Percentiles rank a stretch among this genome's conserved stretches.
Conservation (phyloP, 2,888 invertebrate genomes). For the Dryococelus australis region DNA sequence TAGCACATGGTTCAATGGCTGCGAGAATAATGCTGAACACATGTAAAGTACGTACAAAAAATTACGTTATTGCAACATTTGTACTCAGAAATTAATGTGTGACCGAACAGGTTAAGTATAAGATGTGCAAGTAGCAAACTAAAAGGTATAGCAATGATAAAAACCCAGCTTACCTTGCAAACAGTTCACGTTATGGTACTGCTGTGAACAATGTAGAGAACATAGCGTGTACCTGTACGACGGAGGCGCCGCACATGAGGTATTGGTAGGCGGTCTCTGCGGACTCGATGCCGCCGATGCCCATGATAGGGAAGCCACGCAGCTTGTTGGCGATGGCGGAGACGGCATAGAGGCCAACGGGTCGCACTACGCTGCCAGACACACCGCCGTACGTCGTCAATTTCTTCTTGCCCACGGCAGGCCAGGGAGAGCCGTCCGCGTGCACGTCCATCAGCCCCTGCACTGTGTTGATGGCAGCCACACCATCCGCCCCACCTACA, state of each 20-base stretch:
- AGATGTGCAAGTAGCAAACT: no score
- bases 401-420: constrained; percentile 80
- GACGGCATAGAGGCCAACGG: constrained; percentile 91
- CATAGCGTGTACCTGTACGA: constrained; percentile 74
- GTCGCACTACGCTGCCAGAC: constrained; percentile 92
- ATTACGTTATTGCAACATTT: no score
- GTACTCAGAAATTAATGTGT: no score
- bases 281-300: constrained; percentile 97
- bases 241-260: constrained; percentile 89
- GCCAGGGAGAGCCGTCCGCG: constrained; percentile 89
- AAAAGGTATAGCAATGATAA: no score
- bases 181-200: no score
- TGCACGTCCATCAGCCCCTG: constrained; percentile 91
- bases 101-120: no score
- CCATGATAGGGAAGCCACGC: constrained; percentile 91
- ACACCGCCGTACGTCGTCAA: constrained; percentile 94
- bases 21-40: no score
- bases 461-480: constrained; percentile 97
- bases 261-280: constrained; percentile 96
- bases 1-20: no score
- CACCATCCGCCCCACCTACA: constrained; percentile 89
- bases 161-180: no score
- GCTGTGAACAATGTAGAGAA: no score
- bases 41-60: no score
- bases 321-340: constrained; percentile 84